Conservation (phyloP, 2,888 invertebrate genomes). For the Chrysolina americana region DNA sequence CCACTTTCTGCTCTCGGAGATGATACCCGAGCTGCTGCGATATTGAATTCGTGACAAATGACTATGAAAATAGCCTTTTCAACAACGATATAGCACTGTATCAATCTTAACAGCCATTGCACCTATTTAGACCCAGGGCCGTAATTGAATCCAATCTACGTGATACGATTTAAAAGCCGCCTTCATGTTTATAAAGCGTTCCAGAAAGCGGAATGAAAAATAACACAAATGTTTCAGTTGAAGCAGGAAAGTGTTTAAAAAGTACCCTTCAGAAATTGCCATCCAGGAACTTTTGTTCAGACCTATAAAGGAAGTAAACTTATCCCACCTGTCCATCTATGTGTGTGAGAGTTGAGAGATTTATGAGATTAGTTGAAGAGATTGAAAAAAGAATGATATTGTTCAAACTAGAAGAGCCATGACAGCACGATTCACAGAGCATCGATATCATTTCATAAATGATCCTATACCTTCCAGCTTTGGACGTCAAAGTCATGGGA, state of each 20-base stretch:
- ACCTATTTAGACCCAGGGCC: slow-evolving; percentile 42
- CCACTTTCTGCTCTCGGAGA: slow-evolving; percentile 42
- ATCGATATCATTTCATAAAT: too few species aligned
- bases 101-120: slow-evolving; percentile 48
- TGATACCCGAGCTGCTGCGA: slow-evolving; percentile 11
- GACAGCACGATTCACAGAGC: too few species aligned
- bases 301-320: too few species aligned
- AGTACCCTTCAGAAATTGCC: background rate
- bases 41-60: slow-evolving; percentile 53
- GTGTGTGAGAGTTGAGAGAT: too few species aligned
- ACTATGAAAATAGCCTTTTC: slow-evolving; percentile 54
- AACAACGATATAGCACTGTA: slow-evolving; percentile 51
- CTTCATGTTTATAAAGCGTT: slow-evolving; percentile 24
- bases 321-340: too few species aligned
- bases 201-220: slow-evolving; percentile 2
- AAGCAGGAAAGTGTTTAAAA: background rate
- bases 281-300: background rate
- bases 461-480: too few species aligned
- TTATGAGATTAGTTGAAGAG: too few species aligned
- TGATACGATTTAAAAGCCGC: slow-evolving; percentile 31
- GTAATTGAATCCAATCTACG: slow-evolving; percentile 33
- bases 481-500: too few species aligned
- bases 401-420: too few species aligned
- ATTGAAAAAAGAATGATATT: too few species aligned
- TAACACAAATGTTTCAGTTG: background rate